phyloP scores from a whole-genome alignment of 2,888 invertebrate species.

The Meandrusa payeni region DNA sequence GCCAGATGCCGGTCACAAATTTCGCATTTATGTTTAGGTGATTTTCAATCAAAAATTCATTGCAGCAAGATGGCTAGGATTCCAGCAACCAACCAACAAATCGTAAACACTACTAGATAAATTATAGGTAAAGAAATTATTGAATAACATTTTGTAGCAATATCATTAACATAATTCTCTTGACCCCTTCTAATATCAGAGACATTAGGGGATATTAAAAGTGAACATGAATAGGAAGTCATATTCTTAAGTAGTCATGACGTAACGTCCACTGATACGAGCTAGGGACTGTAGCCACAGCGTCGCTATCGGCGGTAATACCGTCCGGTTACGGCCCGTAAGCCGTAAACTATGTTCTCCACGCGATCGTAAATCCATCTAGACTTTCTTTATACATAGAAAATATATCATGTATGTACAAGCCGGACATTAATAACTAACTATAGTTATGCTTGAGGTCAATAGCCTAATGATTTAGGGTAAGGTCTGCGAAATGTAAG shows the following conservation, averaged over 20 bases:
- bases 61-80: too few species aligned
- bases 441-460: too few species aligned
- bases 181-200: neutral
- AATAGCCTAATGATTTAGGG: too few species aligned
- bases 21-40: too few species aligned
- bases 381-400: slow-evolving; percentile 29
- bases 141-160: neutral
- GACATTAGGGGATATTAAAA: neutral
- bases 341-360: slow-evolving; percentile 51
- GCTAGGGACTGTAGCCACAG: neutral
- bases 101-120: too few species aligned
- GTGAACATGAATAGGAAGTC: slow-evolving; percentile 4
- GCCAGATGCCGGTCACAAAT: too few species aligned
- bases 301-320: slow-evolving; percentile 29
- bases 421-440: too few species aligned
- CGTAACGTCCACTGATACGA: slow-evolving; percentile 1
- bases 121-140: too few species aligned
- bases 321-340: slow-evolving; percentile 40
- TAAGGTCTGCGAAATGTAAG: too few species aligned
- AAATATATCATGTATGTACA: too few species aligned
- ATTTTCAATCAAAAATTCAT: too few species aligned
- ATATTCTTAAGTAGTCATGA: neutral
- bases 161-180: neutral
- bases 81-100: too few species aligned
- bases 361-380: slow-evolving; percentile 63